A percentile compares a stretch with the other conserved stretches of the same genome.
These are phyloP conservation scores for Sakesphorus luctuosus DNA, from an alignment of 2,113 vertebrate genomes.

Conservation along the genomic window DNA sequence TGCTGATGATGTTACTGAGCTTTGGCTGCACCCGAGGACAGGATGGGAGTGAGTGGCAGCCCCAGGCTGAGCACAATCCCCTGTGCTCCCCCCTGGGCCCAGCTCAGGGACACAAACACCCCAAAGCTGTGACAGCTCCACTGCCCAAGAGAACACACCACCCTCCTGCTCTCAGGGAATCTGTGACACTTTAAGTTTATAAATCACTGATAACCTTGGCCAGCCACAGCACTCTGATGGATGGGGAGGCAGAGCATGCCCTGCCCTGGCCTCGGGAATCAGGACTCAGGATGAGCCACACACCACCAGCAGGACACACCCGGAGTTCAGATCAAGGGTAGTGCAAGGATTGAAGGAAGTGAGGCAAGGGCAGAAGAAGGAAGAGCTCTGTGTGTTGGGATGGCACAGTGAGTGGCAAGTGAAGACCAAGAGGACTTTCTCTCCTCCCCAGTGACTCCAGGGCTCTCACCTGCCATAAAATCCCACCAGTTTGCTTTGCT, in stretches of 20 bases:
- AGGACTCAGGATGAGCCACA: neutral
- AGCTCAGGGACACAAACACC: neutral
- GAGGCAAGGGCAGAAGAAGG: neutral
- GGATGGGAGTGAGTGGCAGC: neutral
- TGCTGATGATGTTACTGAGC: neutral
- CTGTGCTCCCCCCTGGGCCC: neutral
- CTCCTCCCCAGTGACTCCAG: neutral
- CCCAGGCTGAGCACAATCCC: neutral
- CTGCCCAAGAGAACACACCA: accelerated
- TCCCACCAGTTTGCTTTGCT: neutral
- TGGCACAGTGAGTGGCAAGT: neutral
- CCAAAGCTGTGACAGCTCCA: neutral
- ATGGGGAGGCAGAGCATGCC: neutral
- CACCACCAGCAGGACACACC: accelerated
- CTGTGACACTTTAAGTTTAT: accelerated
- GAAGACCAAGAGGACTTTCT: neutral
- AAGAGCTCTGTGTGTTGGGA: neutral
- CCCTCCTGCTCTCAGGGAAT: neutral
- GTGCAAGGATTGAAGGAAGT: neutral
- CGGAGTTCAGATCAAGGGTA: neutral
- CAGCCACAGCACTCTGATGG: neutral
- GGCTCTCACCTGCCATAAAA: neutral
- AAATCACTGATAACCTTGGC: neutral
- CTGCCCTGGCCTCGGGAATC: neutral
- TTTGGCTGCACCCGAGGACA: neutral